Percentiles rank a stretch among this genome's conserved stretches.
Evolutionary conservation across 2,888 invertebrate genomes (phyloP).

Genomic region (Lamellibrachia satsuma): DNA sequence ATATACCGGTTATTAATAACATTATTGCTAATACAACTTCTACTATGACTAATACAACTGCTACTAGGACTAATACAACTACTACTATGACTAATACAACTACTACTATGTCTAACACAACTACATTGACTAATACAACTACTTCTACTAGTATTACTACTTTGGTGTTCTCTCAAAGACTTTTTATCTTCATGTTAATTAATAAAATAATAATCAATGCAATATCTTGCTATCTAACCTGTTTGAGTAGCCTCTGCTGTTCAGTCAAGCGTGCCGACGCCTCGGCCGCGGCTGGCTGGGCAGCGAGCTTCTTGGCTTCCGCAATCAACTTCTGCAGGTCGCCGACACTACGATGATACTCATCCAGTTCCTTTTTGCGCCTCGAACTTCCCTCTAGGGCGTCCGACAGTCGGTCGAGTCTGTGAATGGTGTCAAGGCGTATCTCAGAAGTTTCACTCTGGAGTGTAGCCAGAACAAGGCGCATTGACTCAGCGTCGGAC

Average conservation of each 20-base stretch:
- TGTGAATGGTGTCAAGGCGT: conserved; percentile 52
- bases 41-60: background rate
- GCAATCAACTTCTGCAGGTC: conserved; percentile 57
- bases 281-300: conserved; percentile 20
- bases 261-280: conserved; percentile 21
- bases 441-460: conserved; percentile 53
- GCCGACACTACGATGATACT: conserved; percentile 50
- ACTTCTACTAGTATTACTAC: background rate
- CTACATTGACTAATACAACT: background rate
- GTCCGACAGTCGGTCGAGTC: conserved; percentile 43
- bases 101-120: background rate
- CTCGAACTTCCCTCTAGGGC: conserved; percentile 55
- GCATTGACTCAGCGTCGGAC: conserved; percentile 49
- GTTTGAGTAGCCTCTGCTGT: background rate
- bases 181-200: background rate
- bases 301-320: conserved; percentile 47
- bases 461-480: conserved; percentile 50
- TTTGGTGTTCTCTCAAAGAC: background rate
- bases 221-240: background rate
- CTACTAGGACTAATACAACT: background rate
- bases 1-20: background rate
- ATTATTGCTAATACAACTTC: background rate
- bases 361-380: conserved; percentile 52
- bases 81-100: background rate
- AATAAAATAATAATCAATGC: background rate